Evolutionary conservation across 1,140 invertebrate genomes (phyloP).

Genomic region (Ceratina australensis): DNA sequence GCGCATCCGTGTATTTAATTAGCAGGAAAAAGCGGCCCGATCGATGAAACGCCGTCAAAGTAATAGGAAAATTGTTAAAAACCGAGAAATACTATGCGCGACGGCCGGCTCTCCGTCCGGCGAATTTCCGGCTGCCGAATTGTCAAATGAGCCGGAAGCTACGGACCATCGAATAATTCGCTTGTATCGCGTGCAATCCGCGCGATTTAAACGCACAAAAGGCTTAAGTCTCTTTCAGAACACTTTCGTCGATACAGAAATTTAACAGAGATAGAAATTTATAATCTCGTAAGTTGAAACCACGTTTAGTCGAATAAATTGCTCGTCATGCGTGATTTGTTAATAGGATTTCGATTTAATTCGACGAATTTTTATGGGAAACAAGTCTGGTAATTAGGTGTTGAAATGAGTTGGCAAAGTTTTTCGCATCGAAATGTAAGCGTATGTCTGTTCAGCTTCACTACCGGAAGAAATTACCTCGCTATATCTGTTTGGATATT

Average conservation of each 20-base stretch:
- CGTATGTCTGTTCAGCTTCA: not conserved
- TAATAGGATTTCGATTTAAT: no score
- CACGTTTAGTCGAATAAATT: no score
- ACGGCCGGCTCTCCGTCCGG: not conserved
- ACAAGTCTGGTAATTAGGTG: no score
- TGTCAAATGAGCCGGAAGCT: conserved; percentile 25
- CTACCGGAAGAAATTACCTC: conserved; percentile 13
- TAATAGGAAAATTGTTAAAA: conserved; percentile 27
- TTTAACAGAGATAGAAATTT: not conserved
- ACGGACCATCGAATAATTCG: conserved; percentile 11
- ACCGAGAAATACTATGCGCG: not conserved
- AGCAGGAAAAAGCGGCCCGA: conserved; percentile 8
- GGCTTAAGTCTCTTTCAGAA: not conserved
- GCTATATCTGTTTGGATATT: conserved; percentile 22
- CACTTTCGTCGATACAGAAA: not conserved
- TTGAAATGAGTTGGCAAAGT: no score
- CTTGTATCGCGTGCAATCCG: not conserved
- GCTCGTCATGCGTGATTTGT: no score
- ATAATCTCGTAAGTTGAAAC: no score
- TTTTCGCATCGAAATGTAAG: no score
- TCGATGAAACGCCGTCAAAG: conserved; percentile 21
- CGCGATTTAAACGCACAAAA: not conserved
- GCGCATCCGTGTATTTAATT: conserved; percentile 25
- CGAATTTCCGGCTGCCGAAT: conserved; percentile 4
- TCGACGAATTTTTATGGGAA: no score